Evolutionary conservation across 2,113 vertebrate genomes (phyloP).

Genomic region (Colinus virginianus): DNA sequence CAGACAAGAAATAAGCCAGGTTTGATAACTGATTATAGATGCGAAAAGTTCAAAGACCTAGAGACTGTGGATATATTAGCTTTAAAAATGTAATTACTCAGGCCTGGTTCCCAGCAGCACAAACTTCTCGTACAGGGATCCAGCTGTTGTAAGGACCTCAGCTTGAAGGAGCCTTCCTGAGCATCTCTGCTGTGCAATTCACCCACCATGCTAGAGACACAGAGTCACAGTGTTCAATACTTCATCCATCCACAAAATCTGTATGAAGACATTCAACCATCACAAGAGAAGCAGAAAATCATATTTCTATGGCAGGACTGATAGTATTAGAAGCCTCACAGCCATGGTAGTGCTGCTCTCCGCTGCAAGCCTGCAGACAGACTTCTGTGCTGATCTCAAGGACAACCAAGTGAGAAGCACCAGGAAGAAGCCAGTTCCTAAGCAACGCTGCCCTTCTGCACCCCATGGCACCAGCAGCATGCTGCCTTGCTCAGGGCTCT

Average conservation of each 20-base stretch:
- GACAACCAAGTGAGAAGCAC: neutral
- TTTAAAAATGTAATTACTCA: neutral
- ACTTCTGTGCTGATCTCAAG: neutral
- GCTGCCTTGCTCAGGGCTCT: neutral
- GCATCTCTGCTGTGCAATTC: neutral
- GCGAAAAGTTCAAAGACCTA: too few relatives aligned
- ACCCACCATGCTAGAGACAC: accelerated
- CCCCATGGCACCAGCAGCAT: neutral
- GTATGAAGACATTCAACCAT: neutral
- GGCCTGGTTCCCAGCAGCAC: neutral
- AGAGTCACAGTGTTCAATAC: neutral
- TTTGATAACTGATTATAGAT: too few relatives aligned
- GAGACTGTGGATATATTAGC: too few relatives aligned
- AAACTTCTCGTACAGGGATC: neutral
- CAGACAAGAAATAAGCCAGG: too few relatives aligned
- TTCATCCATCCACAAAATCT: neutral
- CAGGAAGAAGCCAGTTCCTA: constrained; percentile 36
- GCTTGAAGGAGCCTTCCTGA: neutral
- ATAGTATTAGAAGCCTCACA: neutral
- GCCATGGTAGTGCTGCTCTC: neutral
- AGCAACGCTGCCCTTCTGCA: neutral
- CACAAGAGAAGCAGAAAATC: neutral
- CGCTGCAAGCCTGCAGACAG: neutral
- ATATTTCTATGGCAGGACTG: neutral
- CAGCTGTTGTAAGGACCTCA: neutral